phyloP scores from a whole-genome alignment of 2,113 vertebrate genomes.

The Pleuronectes platessa region DNA sequence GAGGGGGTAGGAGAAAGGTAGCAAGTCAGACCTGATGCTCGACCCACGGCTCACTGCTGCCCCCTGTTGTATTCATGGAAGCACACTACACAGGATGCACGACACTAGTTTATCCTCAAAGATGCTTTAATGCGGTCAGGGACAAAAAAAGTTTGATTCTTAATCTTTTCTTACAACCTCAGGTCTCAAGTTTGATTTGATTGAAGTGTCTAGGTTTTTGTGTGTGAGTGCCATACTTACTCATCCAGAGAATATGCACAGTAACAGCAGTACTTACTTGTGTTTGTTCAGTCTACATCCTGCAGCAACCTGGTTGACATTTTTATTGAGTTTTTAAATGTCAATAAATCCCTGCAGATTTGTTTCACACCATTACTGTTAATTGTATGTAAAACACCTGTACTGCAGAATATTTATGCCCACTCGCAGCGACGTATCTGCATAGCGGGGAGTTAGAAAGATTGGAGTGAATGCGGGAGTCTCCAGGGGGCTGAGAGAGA shows the following conservation, averaged over 20 bases:
- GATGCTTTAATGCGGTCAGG: conserved; percentile 3
- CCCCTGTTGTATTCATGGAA: conserved; percentile 67
- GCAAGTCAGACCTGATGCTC: conserved; percentile 20
- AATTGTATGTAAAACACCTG: conserved; percentile 47
- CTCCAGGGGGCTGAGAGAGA: conserved; percentile 69
- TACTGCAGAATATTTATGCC: conserved; percentile 31
- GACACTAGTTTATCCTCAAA: conserved; percentile 1
- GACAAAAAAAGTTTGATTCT: neutral
- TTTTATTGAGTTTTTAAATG: conserved; percentile 9
- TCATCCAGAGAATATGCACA: conserved; percentile 19
- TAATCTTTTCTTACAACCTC: conserved; percentile 23
- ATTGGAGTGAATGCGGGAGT: conserved; percentile 66
- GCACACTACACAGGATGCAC: neutral
- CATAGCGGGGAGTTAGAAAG: conserved; percentile 25
- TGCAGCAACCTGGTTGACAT: conserved; percentile 30
- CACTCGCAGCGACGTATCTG: conserved; percentile 27
- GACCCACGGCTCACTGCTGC: conserved; percentile 77
- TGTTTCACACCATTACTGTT: conserved; percentile 11
- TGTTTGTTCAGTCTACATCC: conserved; percentile 24
- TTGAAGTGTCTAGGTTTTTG: too few relatives aligned
- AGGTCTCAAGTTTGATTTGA: conserved; percentile 10
- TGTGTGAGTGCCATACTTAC: neutral
- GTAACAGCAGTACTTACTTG: neutral
- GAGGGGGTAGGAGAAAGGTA: conserved; percentile 35
- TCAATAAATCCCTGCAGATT: conserved; percentile 29